Evolutionary conservation across 2,888 invertebrate genomes (phyloP), one percentile per base, ranked within the genome.

Genomic region (Nasonovia ribisnigri): DNA sequence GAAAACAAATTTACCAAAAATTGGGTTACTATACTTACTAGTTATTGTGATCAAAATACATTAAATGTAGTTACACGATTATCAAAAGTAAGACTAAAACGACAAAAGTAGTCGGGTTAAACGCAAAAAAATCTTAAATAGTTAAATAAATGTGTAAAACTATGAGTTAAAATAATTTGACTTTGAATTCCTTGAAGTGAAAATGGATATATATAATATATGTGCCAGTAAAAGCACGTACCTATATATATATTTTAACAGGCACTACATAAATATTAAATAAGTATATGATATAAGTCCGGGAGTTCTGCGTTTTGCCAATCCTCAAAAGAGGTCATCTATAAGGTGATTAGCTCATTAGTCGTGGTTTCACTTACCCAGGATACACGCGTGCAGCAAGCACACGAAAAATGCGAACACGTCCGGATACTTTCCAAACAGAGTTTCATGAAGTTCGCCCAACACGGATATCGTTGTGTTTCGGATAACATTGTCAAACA

Each of bases 351-450:
- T 1, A 36, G 0, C 8, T 20, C 36, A 57, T 26, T 57, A 57
- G 10, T 42, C 84, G 36, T 46, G 11, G 46, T 86, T 86, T 29
- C 84, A 84, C 94, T 96, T 95, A 92, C 96, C 97, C 90, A 99
- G 96, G 94, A 98, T 96, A 95, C 97, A 95, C 92, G 98, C 97
- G 96, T 98, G 97, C 90, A 97, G 96, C n/a, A 98, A 96, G 95
- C 98, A 98, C 94, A 98, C 97, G 3, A 96, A 95, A 95, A 97
- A 97, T 1, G 98, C 98, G 86, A 98, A 96, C 84, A 98, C 96
- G 95, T 98, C 98, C 1, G 98, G 98, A 95, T 97, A 97, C 95
- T 96, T 96, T n/a, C 97, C 97, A 88, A 98, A 96, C 0, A 97
- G 96, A 90, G 97, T 97, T 95, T 97, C 97, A 95, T 98, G 97